Conservation (phyloP, 2,113 vertebrate genomes). For the Piprites chloris region DNA sequence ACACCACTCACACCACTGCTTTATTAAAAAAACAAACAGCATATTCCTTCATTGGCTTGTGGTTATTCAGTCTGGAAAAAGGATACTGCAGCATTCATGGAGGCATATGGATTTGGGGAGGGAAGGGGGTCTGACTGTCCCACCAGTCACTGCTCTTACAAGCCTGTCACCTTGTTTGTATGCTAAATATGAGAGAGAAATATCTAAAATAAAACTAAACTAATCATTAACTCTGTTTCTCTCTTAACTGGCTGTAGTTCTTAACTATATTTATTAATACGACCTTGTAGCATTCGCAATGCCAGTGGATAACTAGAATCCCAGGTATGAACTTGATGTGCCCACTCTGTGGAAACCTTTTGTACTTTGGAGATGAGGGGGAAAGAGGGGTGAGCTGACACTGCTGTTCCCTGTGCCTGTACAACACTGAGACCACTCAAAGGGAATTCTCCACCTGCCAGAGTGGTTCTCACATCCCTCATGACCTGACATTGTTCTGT, state of each 20-base stretch:
- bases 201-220: slow-evolving; percentile 35
- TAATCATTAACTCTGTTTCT: slow-evolving; percentile 70
- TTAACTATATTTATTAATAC: slow-evolving; percentile 62
- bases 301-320: slow-evolving; percentile 1
- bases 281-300: slow-evolving; percentile 24
- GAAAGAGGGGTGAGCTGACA: background rate
- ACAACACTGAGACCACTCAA: background rate
- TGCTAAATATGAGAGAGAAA: slow-evolving; percentile 37
- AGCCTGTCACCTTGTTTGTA: slow-evolving; percentile 10
- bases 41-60: slow-evolving; percentile 57
- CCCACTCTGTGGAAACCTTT: slow-evolving; percentile 51
- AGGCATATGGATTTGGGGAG: slow-evolving; percentile 8
- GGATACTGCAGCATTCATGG: slow-evolving; percentile 69
- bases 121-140: slow-evolving; percentile 5
- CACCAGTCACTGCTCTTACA: slow-evolving; percentile 4
- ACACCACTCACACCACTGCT: slow-evolving; percentile 14
- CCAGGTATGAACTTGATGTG: background rate
- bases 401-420: background rate
- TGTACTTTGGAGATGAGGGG: background rate
- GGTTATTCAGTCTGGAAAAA: slow-evolving; percentile 69
- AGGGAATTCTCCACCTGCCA: background rate
- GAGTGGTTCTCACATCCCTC: background rate
- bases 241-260: slow-evolving; percentile 43
- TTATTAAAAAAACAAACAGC: slow-evolving; percentile 37
- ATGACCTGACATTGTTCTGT: background rate